Evolutionary conservation across 2,888 invertebrate species (phyloP).

Genomic region (Embidobia sp.): DNA sequence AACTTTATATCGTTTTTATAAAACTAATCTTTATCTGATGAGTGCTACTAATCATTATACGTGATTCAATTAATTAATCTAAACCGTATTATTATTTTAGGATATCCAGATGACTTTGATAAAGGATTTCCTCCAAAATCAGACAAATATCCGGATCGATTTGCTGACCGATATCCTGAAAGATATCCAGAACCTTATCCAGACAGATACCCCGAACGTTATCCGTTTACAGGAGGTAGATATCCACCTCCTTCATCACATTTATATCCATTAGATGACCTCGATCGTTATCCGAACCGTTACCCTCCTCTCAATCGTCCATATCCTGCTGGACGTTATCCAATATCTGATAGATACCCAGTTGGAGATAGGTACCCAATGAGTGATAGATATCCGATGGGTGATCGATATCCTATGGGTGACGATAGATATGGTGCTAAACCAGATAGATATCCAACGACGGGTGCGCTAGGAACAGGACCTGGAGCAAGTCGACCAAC

Average conservation of each 20-base stretch:
- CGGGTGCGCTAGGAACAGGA: conserved; percentile 65
- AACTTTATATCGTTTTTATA: too few relatives aligned
- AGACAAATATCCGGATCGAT: conserved; percentile 66
- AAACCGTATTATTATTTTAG: conserved; percentile 63
- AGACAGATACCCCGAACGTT: conserved; percentile 66
- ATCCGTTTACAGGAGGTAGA: conserved; percentile 67
- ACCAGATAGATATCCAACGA: conserved; percentile 80
- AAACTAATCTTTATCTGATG: too few relatives aligned
- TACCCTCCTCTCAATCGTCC: conserved; percentile 71
- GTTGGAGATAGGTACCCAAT: conserved; percentile 73
- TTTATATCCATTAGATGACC: conserved; percentile 71
- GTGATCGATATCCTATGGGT: too few relatives aligned
- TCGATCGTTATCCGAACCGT: conserved; percentile 79
- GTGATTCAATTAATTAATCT: not conserved
- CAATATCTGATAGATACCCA: conserved; percentile 64
- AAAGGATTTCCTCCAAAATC: conserved; percentile 71
- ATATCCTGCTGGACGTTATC: conserved; percentile 69
- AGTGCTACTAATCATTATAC: too few relatives aligned
- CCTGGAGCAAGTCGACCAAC: conserved; percentile 82
- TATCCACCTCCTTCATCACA: conserved; percentile 67
- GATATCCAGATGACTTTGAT: conserved; percentile 76
- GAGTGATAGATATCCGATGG: conserved; percentile 82
- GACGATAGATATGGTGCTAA: conserved; percentile 77
- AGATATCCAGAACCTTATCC: conserved; percentile 70
- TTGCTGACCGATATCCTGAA: conserved; percentile 68